Conservation (phyloP, 1,140 invertebrate genomes). For the Camponotus floridanus region DNA sequence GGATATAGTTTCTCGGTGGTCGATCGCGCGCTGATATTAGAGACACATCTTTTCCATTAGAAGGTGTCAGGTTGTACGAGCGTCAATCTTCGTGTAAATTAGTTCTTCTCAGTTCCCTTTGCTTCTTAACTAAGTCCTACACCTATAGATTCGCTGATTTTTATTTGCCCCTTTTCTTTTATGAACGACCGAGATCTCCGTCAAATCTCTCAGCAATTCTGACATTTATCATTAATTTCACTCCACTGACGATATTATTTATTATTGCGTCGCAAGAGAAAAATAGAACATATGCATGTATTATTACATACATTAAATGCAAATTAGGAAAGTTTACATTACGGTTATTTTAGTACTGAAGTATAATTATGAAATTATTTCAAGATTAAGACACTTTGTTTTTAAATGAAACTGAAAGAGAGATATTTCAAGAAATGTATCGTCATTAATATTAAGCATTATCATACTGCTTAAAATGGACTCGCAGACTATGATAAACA, state of each 20-base stretch:
- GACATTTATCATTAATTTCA: constrained; percentile 34
- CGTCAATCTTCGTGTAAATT: constrained; percentile 60
- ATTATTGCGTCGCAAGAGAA: background rate
- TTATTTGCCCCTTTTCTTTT: constrained; percentile 42
- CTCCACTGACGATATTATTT: constrained; percentile 20
- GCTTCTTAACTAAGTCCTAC: constrained; percentile 23
- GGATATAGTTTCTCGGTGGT: constrained; percentile 52
- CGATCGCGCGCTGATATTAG: constrained; percentile 49
- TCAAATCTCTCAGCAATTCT: constrained; percentile 31
- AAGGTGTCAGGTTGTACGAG: constrained; percentile 53
- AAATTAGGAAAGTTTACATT: constrained; percentile 3
- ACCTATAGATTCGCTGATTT: constrained; percentile 26
- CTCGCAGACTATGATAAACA: background rate
- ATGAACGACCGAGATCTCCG: constrained; percentile 42
- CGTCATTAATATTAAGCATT: background rate
- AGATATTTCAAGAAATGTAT: background rate
- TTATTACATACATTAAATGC: background rate
- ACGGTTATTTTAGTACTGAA: background rate
- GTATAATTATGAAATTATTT: background rate
- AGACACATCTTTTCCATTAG: constrained; percentile 64
- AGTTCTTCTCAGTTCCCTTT: constrained; percentile 47
- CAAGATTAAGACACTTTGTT: background rate
- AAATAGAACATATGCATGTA: background rate
- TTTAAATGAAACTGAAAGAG: background rate
- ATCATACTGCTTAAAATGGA: background rate